Conservation (phyloP, 2,888 invertebrate species). For the Scaptomyza flava region DNA sequence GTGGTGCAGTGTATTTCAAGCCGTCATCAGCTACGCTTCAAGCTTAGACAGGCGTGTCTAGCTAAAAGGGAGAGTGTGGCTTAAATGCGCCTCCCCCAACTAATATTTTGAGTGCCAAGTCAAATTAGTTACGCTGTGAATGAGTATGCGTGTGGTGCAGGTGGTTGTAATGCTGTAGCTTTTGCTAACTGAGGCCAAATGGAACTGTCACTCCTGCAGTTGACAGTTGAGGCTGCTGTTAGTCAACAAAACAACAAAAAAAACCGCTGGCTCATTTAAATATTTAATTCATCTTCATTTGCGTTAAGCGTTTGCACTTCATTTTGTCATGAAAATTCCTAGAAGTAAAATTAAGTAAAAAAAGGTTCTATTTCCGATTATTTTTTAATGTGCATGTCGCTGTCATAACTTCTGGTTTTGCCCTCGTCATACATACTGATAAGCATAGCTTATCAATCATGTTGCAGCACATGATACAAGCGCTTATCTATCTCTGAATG, state of each 20-base stretch:
- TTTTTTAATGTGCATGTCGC: background rate
- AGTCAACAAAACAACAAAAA: background rate
- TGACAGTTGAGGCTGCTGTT: conserved; percentile 30
- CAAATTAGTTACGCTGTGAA: conserved; percentile 67
- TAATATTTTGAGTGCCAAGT: conserved; percentile 47
- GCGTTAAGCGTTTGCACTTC: conserved; percentile 54
- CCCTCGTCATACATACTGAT: conserved; percentile 33
- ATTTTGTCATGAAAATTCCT: conserved; percentile 43
- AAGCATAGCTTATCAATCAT: conserved; percentile 47
- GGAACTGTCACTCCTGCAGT: conserved; percentile 33
- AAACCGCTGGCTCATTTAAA: conserved; percentile 41
- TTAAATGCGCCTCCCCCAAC: background rate
- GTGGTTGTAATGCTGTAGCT: conserved; percentile 47
- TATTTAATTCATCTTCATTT: conserved; percentile 70
- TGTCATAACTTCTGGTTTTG: conserved; percentile 24
- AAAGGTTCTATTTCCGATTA: too few relatives aligned
- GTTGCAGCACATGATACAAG: conserved; percentile 11
- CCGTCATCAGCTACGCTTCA: conserved; percentile 47
- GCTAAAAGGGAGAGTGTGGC: conserved; percentile 9
- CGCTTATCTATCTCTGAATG: conserved; percentile 6
- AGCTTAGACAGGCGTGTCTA: conserved; percentile 43
- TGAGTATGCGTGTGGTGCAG: conserved; percentile 41
- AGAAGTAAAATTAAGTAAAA: too few relatives aligned
- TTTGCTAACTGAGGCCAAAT: conserved; percentile 39
- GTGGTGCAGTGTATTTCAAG: conserved; percentile 30